A percentile compares a stretch with the other conserved stretches of the same genome.
phyloP scores from a whole-genome alignment of 1,140 invertebrate genomes.

The Limonius californicus region DNA sequence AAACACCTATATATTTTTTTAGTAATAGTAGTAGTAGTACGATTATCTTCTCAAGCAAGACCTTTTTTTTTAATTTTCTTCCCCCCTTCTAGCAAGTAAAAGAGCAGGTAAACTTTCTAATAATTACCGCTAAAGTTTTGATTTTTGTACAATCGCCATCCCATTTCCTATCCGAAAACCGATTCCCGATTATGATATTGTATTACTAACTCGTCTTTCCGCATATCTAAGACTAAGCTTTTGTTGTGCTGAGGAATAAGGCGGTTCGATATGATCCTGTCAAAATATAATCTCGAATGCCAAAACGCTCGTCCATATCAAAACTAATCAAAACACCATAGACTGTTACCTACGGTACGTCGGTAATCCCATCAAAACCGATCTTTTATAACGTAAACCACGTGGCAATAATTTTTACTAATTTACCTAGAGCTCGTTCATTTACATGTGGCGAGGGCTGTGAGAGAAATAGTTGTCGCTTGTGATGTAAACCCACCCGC shows the following conservation, averaged over 20 bases:
- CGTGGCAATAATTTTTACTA: no score
- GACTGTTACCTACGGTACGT: no score
- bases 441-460: no score
- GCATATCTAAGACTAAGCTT: conserved; percentile 3
- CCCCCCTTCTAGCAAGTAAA: no score
- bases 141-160: conserved; percentile 2
- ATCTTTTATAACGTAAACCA: no score
- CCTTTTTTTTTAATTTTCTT: not conserved
- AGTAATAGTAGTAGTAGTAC: conserved; percentile 2
- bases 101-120: not conserved
- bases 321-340: not conserved
- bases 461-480: no score
- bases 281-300: not conserved
- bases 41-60: conserved; percentile 4
- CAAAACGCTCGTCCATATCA: not conserved
- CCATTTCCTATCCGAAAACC: conserved; percentile 5
- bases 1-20: conserved; percentile 21
- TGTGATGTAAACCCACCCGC: no score
- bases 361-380: no score
- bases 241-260: conserved; percentile 14
- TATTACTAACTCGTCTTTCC: not conserved
- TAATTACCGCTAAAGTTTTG: not conserved
- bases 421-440: no score
- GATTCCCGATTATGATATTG: conserved; percentile 3
- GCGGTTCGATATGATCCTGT: conserved; percentile 5